Percentiles rank a stretch among this genome's conserved stretches.
Evolutionary conservation across 2,113 vertebrate genomes (phyloP).

Genomic region (Chascanopsetta lugubris): DNA sequence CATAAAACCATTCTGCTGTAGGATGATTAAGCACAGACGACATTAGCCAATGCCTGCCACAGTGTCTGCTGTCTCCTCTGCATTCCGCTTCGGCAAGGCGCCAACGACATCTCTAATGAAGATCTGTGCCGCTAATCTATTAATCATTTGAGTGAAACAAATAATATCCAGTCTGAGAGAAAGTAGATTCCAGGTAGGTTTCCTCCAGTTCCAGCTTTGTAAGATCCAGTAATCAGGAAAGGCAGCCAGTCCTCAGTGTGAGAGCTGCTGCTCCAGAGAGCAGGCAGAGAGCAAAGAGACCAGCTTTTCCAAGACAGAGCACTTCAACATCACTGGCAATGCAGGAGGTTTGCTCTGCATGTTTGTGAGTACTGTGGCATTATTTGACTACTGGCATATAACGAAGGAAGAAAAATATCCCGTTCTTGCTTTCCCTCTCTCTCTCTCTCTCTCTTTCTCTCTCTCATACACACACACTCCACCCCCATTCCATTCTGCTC

Average conservation of each 20-base stretch:
- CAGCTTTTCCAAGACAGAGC: slow-evolving; percentile 76
- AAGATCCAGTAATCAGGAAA: slow-evolving; percentile 82
- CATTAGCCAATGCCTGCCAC: slow-evolving; percentile 90
- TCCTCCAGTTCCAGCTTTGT: slow-evolving; percentile 77
- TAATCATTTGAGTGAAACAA: slow-evolving; percentile 75
- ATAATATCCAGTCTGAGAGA: slow-evolving; percentile 80
- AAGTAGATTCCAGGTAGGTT: slow-evolving; percentile 77
- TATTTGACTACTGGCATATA: slow-evolving; percentile 82
- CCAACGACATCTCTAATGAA: slow-evolving; percentile 71
- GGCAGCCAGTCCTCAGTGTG: slow-evolving; percentile 74
- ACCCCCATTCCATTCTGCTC: slow-evolving; percentile 76
- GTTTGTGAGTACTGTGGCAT: slow-evolving; percentile 84
- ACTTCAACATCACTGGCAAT: slow-evolving; percentile 78
- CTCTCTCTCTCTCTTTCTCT: slow-evolving; percentile 41
- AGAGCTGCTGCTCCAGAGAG: slow-evolving; percentile 71
- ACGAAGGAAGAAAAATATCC: slow-evolving; percentile 81
- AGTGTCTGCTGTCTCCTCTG: slow-evolving; percentile 80
- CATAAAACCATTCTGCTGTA: slow-evolving; percentile 98
- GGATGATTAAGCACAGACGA: slow-evolving; percentile 98
- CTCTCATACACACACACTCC: slow-evolving; percentile 55
- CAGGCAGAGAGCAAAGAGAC: slow-evolving; percentile 69
- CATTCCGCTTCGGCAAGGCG: slow-evolving; percentile 75
- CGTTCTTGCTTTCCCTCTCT: slow-evolving; percentile 75
- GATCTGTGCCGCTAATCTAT: slow-evolving; percentile 74
- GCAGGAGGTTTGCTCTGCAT: slow-evolving; percentile 81